phyloP scores from a whole-genome alignment of 2,797 vertebrate species.

The Cichlasoma orientale region DNA sequence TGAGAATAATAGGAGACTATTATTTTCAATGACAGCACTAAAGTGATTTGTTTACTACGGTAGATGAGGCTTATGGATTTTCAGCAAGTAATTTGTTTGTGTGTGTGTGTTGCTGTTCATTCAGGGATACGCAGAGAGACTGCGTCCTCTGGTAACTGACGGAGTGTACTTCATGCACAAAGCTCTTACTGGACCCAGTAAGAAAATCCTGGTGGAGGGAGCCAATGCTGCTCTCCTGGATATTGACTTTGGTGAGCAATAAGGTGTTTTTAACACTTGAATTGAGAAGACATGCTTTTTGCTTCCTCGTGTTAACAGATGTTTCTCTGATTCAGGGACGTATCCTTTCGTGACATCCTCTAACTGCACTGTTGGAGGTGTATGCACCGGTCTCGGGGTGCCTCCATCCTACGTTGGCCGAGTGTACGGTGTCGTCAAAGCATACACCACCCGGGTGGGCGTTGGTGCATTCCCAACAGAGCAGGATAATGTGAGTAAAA shows the following conservation, averaged over 20 bases:
- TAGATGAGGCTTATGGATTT: not conserved
- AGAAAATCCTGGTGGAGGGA: constrained; percentile 87
- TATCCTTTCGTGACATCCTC: constrained; percentile 88
- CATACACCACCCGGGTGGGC: constrained; percentile 85
- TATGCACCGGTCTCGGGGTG: constrained; percentile 85
- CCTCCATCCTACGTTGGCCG: constrained; percentile 82
- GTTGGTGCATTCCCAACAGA: constrained; percentile 87
- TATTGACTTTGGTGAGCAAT: constrained; percentile 84
- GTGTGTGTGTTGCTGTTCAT: not conserved
- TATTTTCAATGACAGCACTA: not conserved
- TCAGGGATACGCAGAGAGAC: constrained; percentile 76
- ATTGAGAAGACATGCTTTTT: not conserved
- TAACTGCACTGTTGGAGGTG: constrained; percentile 86
- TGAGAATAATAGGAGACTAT: not conserved
- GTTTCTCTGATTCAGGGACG: constrained; percentile 71
- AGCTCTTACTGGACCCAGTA: constrained; percentile 82
- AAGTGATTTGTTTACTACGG: not conserved
- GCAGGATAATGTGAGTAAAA: constrained; percentile 80
- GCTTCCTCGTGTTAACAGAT: not conserved
- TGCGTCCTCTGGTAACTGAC: constrained; percentile 84
- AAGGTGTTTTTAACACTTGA: not conserved
- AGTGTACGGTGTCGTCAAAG: constrained; percentile 86
- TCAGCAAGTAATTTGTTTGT: not conserved
- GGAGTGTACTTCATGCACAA: constrained; percentile 87
- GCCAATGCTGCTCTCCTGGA: constrained; percentile 86